These are phyloP conservation scores for Catharus bicknelli DNA, from an alignment of 2,113 vertebrate genomes.

Conservation along the genomic window DNA sequence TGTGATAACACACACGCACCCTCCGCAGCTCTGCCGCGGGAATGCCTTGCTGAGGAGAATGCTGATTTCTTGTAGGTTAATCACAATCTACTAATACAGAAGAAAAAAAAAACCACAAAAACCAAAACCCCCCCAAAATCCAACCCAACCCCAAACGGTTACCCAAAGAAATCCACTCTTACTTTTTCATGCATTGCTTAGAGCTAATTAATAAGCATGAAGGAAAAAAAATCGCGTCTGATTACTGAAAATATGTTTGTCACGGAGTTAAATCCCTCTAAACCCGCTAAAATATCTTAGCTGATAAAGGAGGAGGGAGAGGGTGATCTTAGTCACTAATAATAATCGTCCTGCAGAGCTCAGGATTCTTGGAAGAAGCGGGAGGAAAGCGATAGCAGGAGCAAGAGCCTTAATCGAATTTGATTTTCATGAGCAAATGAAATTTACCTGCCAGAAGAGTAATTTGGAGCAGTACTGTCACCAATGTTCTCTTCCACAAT, in stretches of 20 bases:
- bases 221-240: not conserved
- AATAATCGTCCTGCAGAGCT: not conserved
- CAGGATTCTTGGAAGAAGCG: not conserved
- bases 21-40: not conserved
- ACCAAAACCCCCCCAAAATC: not conserved
- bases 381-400: not conserved
- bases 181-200: not conserved
- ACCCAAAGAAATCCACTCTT: not conserved
- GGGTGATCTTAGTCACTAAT: constrained; percentile 14
- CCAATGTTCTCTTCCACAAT: constrained; percentile 44
- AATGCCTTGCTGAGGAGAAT: not conserved
- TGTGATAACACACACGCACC: not conserved
- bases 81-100: not conserved
- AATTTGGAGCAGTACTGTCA: constrained; percentile 40
- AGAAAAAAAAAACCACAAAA: not conserved
- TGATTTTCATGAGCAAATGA: constrained; percentile 77
- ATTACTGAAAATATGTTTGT: not conserved
- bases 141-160: not conserved
- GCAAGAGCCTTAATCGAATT: constrained; percentile 58
- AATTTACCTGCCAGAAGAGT: constrained; percentile 72
- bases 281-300: not conserved
- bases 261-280: not conserved
- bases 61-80: not conserved
- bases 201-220: not conserved
- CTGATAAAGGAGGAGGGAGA: not conserved